Conservation (phyloP, 2,113 vertebrate genomes). For the Ptilonorhynchus violaceus region DNA sequence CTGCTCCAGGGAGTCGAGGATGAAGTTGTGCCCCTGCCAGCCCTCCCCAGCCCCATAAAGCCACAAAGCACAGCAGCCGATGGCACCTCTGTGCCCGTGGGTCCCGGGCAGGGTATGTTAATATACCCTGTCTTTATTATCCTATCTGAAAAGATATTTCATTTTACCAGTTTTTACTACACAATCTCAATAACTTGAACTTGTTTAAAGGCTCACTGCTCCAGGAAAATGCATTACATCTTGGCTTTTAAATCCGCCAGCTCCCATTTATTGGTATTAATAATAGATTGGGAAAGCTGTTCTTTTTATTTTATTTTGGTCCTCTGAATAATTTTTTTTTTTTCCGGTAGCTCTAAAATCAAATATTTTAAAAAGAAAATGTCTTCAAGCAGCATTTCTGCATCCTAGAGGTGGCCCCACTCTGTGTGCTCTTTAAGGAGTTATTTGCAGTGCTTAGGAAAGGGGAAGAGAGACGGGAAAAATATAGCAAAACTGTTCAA, state of each 20-base stretch:
- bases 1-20: neutral
- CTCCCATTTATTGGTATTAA: constrained; percentile 66
- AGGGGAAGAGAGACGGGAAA: neutral
- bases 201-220: constrained; percentile 64
- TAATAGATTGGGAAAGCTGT: constrained; percentile 62
- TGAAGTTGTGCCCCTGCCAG: neutral
- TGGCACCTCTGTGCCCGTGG: neutral
- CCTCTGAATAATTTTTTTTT: constrained; percentile 19
- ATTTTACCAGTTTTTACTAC: constrained; percentile 50
- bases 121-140: constrained; percentile 36
- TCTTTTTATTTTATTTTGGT: constrained; percentile 66
- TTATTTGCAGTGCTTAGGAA: neutral
- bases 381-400: neutral
- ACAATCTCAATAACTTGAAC: constrained; percentile 59
- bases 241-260: constrained; percentile 24
- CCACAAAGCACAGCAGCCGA: constrained; percentile 12
- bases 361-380: constrained; percentile 46
- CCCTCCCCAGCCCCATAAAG: neutral
- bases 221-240: constrained; percentile 38
- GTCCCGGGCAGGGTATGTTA: neutral
- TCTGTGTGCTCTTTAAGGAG: neutral
- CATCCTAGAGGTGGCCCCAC: constrained; percentile 12
- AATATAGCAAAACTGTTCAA: neutral
- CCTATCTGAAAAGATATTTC: constrained; percentile 58
- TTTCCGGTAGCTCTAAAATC: constrained; percentile 33